Evolutionary conservation across 1,140 invertebrate species (phyloP), one percentile per base, ranked within the genome.

Genomic region (Drosophila mayri): DNA sequence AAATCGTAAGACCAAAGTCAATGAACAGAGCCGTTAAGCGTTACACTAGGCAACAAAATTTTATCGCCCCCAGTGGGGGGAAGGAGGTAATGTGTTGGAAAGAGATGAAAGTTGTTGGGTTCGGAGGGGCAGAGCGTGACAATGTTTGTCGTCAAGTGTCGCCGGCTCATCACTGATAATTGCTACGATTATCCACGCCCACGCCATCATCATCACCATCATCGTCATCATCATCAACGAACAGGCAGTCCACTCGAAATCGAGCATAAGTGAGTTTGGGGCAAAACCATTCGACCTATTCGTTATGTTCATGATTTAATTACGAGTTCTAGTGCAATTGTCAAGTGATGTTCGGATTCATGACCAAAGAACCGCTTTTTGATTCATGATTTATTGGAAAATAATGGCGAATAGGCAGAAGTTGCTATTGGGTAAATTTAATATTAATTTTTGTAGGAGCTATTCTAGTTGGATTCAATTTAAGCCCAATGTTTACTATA

Each of bases 11-110:
- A 64, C 46, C 54, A 77, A 76, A 87, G 79, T 86, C 83, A 79
- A 82, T 83, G 83, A 86, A 86, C 84, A 87, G 83, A 88, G 79
- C 76, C 83, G 84, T 83, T 82, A 73, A 55, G 76, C 83, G 86
- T 76, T 82, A 76, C 79, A 87, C 76, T 79, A 73, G 84, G 79
- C 83, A 79, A 86, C 83, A 86, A 86, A 87, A 86, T 86, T 86
- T 86, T 87, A 86, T 87, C 83, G 32, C 83, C 37, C 67, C 76
- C 74, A n/a, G 43, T 38, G 74, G 47, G 63, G 67, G 67, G 40
- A 3, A 4, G 9, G 30, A 28, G 25, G 28, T 2, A 18, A 3
- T 20, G 57, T 18, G 22, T 11, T 38, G 41, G 32, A 8, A 25
- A 18, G 43, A 20, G 18, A 57, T 5, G 18, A 6, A 20, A 32